Base-by-base conservation (phyloP, 2,888 invertebrate genomes). In the Hoplodrina blanda region DNA sequence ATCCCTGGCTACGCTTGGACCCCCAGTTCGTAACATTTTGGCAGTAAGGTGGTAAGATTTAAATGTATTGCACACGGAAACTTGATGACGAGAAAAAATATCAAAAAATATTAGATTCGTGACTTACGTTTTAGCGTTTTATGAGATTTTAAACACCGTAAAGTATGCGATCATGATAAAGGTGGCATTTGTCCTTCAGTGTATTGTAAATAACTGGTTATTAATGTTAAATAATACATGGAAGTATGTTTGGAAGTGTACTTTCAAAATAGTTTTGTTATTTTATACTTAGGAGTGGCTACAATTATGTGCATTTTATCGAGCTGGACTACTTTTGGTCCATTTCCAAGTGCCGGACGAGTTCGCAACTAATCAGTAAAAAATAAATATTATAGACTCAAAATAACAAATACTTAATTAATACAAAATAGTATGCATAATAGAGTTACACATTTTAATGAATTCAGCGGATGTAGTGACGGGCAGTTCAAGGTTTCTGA, bases 101-200 rank as follows among this genome's bases (percentile, higher is more conserved):
- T 75, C 68, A 63, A 69, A 63, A 69, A 55, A 60, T 73, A 71
- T 64, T 67, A 53, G 11, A 41, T 57, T 78, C 78, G 78, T 83
- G 83, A 83, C 73, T 69, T 64, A 67, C 64, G 59, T 62, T 67
- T 71, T 83, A 78, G 63, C 61, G 49, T 69, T 66, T 70, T 63
- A 77, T n/a, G 50, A 65, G 20, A 54, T 78, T 76, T 62, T 53
- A 64, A 69, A 55, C 25, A 19, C 55, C 62, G 62, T 41, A 60
- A 73, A 56, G 52, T 70, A 62, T 59, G 13, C 15, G 33, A 50
- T 67, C 66, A 46, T 75, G 73, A 69, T 81, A 80, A 44, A 66
- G 63, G 59, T 54, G 61, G 10, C n/a, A 69, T 66, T 65, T 70
- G 80, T 57, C 78, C 81, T 78, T 81, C 63, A 60, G 8, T 62